These are phyloP conservation scores for Notolabrus celidotus DNA, from an alignment of 2,797 vertebrate species.

Conservation along the genomic window DNA sequence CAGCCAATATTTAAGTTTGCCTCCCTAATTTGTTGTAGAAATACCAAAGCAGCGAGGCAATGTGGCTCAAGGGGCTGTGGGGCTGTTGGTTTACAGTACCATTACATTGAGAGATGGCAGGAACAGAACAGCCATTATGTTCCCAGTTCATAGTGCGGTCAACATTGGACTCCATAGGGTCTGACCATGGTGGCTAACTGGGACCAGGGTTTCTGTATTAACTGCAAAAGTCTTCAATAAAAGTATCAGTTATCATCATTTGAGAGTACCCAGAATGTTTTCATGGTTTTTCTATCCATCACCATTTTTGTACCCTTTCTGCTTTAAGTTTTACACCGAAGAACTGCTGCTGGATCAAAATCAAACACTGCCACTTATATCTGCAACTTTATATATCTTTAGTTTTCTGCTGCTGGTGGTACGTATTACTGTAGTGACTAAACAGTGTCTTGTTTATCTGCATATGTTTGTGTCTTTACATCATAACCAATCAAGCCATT, in stretches of 20 bases:
- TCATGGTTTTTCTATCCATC: no score
- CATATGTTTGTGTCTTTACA: no score
- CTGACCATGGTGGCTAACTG: slow-evolving; percentile 23
- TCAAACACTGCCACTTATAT: no score
- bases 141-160: slow-evolving; percentile 76
- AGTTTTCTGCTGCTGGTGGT: no score
- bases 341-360: not conserved
- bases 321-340: no score
- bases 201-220: slow-evolving; percentile 16
- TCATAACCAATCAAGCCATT: no score
- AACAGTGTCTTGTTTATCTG: no score
- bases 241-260: not conserved
- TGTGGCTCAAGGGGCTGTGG: slow-evolving; percentile 70
- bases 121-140: slow-evolving; percentile 80
- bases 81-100: slow-evolving; percentile 78
- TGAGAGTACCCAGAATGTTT: no score
- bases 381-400: no score
- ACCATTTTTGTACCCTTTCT: no score
- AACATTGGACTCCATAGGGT: slow-evolving; percentile 43
- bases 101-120: slow-evolving; percentile 78
- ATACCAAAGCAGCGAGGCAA: slow-evolving; percentile 69
- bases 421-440: no score
- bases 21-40: slow-evolving; percentile 79
- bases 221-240: not conserved
- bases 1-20: slow-evolving; percentile 81